Conservation (phyloP, 2,797 vertebrate species). For the Pipistrellus kuhlii region DNA sequence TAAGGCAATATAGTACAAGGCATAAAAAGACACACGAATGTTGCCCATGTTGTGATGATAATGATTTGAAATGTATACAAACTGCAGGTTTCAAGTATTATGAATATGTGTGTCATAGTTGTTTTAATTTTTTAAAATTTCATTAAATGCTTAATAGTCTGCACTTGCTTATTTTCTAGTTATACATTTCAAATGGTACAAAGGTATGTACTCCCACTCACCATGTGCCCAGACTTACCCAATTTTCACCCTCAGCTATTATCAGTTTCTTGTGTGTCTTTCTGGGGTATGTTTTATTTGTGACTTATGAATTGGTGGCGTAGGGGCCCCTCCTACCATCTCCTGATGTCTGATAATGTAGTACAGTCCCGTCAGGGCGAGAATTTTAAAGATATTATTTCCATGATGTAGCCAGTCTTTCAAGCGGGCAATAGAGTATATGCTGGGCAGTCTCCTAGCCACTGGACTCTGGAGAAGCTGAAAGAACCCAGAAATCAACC, state of each 20-base stretch:
- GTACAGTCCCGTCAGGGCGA: conserved; percentile 74
- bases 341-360: conserved; percentile 69
- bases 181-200: conserved; percentile 15
- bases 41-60: not conserved
- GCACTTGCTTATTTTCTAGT: not conserved
- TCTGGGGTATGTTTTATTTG: not conserved
- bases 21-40: not conserved
- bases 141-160: conserved; percentile 16
- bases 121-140: not conserved
- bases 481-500: conserved; percentile 45
- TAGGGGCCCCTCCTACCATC: conserved; percentile 69
- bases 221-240: not conserved
- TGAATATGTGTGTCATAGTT: not conserved
- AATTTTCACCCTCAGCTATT: not conserved
- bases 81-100: conserved; percentile 43
- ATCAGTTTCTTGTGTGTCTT: not conserved
- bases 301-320: conserved; percentile 7
- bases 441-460: conserved; percentile 71
- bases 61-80: not conserved
- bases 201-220: not conserved
- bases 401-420: conserved; percentile 73
- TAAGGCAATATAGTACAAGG: not conserved
- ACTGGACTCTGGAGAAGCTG: conserved; percentile 82
- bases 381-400: conserved; percentile 65
- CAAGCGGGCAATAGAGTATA: conserved; percentile 70